Evolutionary conservation across 2,113 vertebrate species (phyloP).

Genomic region (Scalopus aquaticus): DNA sequence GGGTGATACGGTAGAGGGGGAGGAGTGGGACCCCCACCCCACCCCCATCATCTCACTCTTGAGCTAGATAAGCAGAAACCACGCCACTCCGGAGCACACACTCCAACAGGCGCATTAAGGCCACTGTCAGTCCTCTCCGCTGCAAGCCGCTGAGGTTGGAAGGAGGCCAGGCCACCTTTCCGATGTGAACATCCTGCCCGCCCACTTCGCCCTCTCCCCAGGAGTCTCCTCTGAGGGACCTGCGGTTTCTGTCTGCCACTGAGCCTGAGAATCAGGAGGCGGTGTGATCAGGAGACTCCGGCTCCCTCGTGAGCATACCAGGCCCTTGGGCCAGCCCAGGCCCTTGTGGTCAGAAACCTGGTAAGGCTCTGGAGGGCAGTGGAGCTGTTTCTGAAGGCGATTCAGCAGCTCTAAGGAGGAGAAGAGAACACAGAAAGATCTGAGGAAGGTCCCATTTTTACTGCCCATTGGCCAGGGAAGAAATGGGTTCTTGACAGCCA

Average conservation of each 20-base stretch:
- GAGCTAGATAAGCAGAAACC: constrained; percentile 10
- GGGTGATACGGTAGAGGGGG: neutral
- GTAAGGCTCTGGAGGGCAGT: neutral
- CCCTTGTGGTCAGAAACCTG: neutral
- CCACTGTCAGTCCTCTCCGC: neutral
- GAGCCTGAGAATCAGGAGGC: neutral
- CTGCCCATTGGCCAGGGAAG: neutral
- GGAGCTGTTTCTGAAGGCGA: neutral
- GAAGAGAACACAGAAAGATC: neutral
- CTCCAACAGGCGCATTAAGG: neutral
- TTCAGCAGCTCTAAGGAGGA: neutral
- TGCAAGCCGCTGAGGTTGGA: neutral
- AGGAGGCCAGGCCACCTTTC: neutral
- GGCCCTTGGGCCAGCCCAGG: neutral
- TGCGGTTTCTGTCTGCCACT: neutral
- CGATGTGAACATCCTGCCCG: neutral
- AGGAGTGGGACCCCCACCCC: neutral
- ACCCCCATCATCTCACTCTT: neutral
- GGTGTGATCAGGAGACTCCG: neutral
- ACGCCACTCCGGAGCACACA: neutral
- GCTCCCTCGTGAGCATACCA: neutral
- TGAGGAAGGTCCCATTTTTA: constrained; percentile 15
- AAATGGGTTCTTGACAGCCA: neutral
- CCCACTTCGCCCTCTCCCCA: neutral
- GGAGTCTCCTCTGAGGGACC: neutral